phyloP scores from a whole-genome alignment of 2,113 vertebrate species.

The Mobula birostris region DNA sequence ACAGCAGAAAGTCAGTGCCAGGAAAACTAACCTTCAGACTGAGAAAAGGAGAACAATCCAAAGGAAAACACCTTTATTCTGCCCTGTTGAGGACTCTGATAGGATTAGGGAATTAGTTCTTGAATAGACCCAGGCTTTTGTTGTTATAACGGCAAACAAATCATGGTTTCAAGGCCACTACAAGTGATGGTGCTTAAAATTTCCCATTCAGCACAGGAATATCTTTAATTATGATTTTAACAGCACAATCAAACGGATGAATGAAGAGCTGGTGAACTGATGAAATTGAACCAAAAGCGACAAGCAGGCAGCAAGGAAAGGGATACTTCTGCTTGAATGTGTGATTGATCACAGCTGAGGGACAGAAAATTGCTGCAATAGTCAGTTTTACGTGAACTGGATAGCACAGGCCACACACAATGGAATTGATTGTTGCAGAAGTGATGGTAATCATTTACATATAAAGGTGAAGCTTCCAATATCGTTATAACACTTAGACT shows the following conservation, averaged over 20 bases:
- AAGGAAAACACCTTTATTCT: background rate
- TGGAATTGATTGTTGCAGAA: background rate
- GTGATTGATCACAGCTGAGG: conserved; percentile 2
- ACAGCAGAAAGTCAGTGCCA: too few relatives aligned
- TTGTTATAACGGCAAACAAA: background rate
- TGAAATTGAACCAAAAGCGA: conserved; percentile 21
- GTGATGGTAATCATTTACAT: background rate
- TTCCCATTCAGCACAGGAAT: background rate
- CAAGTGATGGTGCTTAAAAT: background rate
- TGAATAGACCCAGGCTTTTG: background rate
- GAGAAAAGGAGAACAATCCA: too few relatives aligned
- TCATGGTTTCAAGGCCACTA: background rate
- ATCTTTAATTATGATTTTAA: background rate
- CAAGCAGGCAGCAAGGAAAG: background rate
- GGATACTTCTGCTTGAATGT: background rate
- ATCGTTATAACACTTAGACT: background rate
- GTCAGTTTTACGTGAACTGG: background rate
- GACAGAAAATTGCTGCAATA: background rate
- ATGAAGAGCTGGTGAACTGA: conserved; percentile 26
- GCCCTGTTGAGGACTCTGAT: background rate
- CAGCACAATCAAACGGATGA: conserved; percentile 6
- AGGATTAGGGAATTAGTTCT: background rate
- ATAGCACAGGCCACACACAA: background rate
- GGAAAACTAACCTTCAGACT: too few relatives aligned
- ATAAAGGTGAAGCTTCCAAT: conserved; percentile 13